Base-by-base conservation (phyloP, 2,113 vertebrate genomes). In the Sapayoa aenigma region DNA sequence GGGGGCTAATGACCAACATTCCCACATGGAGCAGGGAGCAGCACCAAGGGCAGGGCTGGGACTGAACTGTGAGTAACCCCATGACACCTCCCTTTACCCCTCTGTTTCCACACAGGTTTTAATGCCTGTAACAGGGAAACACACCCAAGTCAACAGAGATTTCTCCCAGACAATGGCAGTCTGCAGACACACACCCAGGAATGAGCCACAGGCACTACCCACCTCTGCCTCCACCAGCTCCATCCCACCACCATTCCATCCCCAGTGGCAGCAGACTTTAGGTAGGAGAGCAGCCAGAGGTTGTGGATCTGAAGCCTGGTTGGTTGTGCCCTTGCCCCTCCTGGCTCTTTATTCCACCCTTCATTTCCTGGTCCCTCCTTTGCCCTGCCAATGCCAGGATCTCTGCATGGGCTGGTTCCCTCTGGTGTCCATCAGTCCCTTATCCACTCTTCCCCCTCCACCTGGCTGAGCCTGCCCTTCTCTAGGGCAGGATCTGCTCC, bases 91-190 rank as follows among this genome's bases (percentile, higher is more conserved):
- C 73, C 87, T 94, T 81, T 75, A 87, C 77, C n/a, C 21, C 35
- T 81, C 33, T 35, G 42, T 42, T 93, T 84, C 92, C 69, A 63
- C 63, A 62, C 31, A 1, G 5, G 33, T 80, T 84, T 93, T n/a
- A 82, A 50, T 5, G 27, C 65, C 56, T 65, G n/a, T 65, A 71
- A 37, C 41, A 68, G 30, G 20, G 74, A 73, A 77, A 79, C 93
- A 91, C 96, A 65, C 93, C 92, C 91, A 81, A 59, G 72, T 84
- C 60, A 80, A 65, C 83, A 93, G 75, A 84, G 77, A 12, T 80
- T 65, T 69, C 78, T 81, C 49, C 46, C 66, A 68, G 73, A 44
- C 0, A 2, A 27, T 39, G 84, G 67, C 71, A 80, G 77, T 28
- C 19, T 47, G 9, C 1, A 9, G 37, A 23, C 69, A 90, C 76